Conservation (phyloP, 2,113 vertebrate genomes). For the Psilopogon haemacephalus region DNA sequence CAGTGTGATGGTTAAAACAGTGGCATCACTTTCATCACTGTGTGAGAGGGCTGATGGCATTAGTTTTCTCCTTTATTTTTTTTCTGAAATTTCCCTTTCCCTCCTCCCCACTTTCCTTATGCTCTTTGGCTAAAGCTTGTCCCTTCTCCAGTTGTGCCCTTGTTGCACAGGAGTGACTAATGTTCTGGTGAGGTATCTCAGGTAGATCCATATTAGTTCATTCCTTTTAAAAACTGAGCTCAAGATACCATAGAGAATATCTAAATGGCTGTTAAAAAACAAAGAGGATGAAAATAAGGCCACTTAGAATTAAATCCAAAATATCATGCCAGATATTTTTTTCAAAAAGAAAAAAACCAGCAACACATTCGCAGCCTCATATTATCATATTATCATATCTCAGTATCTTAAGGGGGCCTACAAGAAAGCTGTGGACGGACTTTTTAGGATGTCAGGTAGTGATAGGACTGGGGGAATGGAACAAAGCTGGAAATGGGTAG, state of each 20-base stretch:
- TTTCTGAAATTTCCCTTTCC: neutral
- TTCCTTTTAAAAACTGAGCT: neutral
- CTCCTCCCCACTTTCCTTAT: neutral
- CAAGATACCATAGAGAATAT: neutral
- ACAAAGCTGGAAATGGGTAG: no score
- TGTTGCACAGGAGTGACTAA: neutral
- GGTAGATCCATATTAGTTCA: neutral
- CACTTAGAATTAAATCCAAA: neutral
- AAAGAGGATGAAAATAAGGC: neutral
- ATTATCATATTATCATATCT: no score
- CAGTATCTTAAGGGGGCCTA: no score
- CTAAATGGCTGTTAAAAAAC: neutral
- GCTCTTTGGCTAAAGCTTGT: neutral
- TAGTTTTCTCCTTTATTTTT: neutral
- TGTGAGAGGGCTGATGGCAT: neutral
- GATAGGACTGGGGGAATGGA: no score
- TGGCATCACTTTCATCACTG: neutral
- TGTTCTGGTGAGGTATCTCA: neutral
- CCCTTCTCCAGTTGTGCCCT: neutral
- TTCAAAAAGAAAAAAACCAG: neutral
- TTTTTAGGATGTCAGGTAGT: no score
- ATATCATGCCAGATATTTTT: neutral
- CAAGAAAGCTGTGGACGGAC: no score
- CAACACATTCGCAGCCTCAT: no score
- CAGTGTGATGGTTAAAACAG: neutral